Evolutionary conservation across 2,888 invertebrate species (phyloP).

Genomic region (Drosophila koepferae): DNA sequence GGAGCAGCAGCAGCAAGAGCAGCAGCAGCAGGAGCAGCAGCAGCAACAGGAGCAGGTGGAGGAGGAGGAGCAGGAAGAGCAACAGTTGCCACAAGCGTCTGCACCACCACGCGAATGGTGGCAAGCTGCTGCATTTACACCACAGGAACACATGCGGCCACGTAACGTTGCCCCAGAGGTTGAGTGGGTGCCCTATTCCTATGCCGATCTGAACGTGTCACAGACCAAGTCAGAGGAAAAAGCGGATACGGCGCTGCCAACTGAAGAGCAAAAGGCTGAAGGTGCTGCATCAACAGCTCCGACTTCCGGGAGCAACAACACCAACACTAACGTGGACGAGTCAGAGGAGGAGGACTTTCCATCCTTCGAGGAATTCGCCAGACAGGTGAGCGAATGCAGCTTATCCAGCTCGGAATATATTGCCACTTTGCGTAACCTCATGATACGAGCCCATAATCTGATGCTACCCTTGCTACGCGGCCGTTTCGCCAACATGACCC

Average conservation of each 20-base stretch:
- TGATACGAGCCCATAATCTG: slow-evolving; percentile 63
- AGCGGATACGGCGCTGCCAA: rapidly evolving
- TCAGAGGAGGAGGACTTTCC: slow-evolving; percentile 4
- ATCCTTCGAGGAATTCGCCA: slow-evolving; percentile 48
- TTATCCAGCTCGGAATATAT: slow-evolving; percentile 55
- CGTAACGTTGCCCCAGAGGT: neutral
- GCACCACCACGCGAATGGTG: slow-evolving; percentile 24
- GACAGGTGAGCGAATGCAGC: slow-evolving; percentile 34
- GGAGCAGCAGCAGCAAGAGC: neutral
- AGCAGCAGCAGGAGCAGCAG: neutral
- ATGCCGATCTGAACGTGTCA: neutral
- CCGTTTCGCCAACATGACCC: slow-evolving; percentile 47
- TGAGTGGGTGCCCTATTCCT: slow-evolving; percentile 38
- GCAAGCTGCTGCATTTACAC: slow-evolving; percentile 31
- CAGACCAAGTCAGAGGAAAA: neutral
- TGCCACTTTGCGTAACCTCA: slow-evolving; percentile 52
- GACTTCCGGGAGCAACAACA: too few relatives aligned
- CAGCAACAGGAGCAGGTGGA: neutral
- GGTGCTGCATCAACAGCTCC: neutral
- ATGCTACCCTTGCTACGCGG: slow-evolving; percentile 57
- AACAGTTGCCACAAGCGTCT: neutral
- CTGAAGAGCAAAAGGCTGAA: neutral
- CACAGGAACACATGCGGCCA: neutral
- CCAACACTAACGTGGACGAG: neutral
- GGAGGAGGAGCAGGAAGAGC: too few relatives aligned